Conservation (phyloP, 2,797 vertebrate genomes). For the Lithobates sylvaticus region DNA sequence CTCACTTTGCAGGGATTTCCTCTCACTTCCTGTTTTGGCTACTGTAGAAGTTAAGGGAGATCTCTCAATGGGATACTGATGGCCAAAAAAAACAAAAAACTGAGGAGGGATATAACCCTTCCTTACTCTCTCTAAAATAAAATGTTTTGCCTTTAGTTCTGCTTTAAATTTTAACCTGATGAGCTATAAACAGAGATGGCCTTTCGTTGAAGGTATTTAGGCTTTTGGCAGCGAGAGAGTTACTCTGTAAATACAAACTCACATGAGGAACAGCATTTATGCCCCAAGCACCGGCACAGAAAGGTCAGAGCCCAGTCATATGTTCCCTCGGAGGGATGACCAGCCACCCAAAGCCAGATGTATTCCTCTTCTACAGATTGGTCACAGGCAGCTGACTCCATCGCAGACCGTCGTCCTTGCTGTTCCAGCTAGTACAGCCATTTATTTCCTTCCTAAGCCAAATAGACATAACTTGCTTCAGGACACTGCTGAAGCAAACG, state of each 20-base stretch:
- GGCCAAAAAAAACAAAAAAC: no score
- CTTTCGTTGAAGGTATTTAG: no score
- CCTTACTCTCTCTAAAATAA: no score
- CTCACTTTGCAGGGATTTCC: no score
- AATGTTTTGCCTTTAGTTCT: no score
- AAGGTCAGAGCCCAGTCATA: conserved; percentile 37
- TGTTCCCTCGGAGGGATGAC: conserved; percentile 22
- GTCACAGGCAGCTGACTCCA: conserved; percentile 13
- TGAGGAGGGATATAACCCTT: no score
- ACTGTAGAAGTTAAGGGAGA: no score
- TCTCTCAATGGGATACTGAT: no score
- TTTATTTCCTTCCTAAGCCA: conserved; percentile 35
- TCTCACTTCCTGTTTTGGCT: no score
- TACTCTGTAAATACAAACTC: conserved; percentile 5
- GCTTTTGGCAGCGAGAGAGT: background rate
- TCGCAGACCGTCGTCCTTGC: background rate
- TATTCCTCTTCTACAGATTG: conserved; percentile 9
- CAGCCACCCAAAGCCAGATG: conserved; percentile 29
- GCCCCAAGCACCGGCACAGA: conserved; percentile 5
- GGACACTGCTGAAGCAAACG: conserved; percentile 28
- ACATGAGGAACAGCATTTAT: background rate
- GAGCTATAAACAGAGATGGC: no score
- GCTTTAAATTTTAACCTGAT: no score
- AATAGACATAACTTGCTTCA: conserved; percentile 29
- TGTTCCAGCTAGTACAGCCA: conserved; percentile 12